Evolutionary conservation across 2,888 invertebrate species (phyloP).

Genomic region (Artemia sp.): DNA sequence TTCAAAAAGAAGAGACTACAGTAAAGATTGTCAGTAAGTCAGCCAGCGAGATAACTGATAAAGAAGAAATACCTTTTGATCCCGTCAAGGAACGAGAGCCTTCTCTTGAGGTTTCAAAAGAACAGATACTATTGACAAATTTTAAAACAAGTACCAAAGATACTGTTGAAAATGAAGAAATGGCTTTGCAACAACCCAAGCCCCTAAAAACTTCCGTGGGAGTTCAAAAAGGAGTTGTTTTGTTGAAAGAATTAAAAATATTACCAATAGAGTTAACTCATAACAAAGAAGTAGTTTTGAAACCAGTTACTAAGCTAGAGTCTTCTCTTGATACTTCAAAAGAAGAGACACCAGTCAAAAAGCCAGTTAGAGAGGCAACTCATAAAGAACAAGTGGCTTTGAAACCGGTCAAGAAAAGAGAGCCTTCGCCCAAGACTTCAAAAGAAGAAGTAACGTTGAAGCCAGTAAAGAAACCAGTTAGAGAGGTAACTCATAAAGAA

Average conservation of each 20-base stretch:
- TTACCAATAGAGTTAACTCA: too few species aligned
- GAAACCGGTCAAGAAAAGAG: slow-evolving; percentile 29
- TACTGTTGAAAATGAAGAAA: slow-evolving; percentile 36
- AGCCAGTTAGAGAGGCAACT: slow-evolving; percentile 20
- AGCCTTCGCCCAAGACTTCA: slow-evolving; percentile 22
- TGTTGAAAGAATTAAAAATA: slow-evolving; percentile 34
- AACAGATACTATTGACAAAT: neutral
- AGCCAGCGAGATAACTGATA: neutral
- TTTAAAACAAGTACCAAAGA: slow-evolving; percentile 34
- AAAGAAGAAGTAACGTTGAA: neutral
- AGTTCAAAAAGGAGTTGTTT: slow-evolving; percentile 32
- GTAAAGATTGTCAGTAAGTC: neutral
- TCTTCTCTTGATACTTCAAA: slow-evolving; percentile 23
- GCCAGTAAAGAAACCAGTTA: neutral
- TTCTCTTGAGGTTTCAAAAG: too few species aligned
- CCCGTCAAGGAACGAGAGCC: too few species aligned
- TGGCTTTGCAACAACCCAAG: slow-evolving; percentile 26
- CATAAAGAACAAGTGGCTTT: slow-evolving; percentile 29
- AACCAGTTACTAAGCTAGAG: too few species aligned
- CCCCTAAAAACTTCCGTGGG: slow-evolving; percentile 17
- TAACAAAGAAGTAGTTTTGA: too few species aligned
- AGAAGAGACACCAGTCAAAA: slow-evolving; percentile 27
- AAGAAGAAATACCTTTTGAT: too few species aligned
- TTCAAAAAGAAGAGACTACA: neutral
- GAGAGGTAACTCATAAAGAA: slow-evolving; percentile 26